Evolutionary conservation across 2,888 invertebrate species (phyloP).

Genomic region (Salticus scenicus): DNA sequence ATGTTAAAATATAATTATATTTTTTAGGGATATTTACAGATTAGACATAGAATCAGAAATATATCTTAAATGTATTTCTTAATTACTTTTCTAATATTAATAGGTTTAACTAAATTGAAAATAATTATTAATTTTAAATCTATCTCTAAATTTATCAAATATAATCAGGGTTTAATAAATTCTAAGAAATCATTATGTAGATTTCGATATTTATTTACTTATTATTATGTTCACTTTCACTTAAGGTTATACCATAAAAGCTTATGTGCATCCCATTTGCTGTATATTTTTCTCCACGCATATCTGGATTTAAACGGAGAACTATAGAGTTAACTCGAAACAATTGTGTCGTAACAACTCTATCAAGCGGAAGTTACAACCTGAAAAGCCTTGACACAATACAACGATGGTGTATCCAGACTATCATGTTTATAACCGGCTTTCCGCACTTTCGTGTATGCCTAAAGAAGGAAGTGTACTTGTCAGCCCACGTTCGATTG

Average conservation of each 20-base stretch:
- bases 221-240: background rate
- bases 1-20: too few species aligned
- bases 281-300: background rate
- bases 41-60: too few species aligned
- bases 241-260: background rate
- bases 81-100: too few species aligned
- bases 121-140: too few species aligned
- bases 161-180: too few species aligned
- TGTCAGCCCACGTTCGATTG: constrained; percentile 31
- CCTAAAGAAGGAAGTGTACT: constrained; percentile 56
- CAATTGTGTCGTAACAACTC: constrained; percentile 24
- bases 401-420: constrained; percentile 34
- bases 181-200: too few species aligned
- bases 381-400: constrained; percentile 60
- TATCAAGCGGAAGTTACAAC: constrained; percentile 42
- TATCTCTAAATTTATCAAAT: too few species aligned
- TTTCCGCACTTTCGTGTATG: constrained; percentile 25
- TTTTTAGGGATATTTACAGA: too few species aligned
- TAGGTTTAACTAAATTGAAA: too few species aligned
- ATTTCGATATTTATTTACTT: constrained; percentile 5
- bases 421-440: constrained; percentile 55
- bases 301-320: background rate
- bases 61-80: too few species aligned
- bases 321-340: background rate
- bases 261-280: background rate